phyloP scores from a whole-genome alignment of 2,888 invertebrate species.

The Troilus luridus region DNA sequence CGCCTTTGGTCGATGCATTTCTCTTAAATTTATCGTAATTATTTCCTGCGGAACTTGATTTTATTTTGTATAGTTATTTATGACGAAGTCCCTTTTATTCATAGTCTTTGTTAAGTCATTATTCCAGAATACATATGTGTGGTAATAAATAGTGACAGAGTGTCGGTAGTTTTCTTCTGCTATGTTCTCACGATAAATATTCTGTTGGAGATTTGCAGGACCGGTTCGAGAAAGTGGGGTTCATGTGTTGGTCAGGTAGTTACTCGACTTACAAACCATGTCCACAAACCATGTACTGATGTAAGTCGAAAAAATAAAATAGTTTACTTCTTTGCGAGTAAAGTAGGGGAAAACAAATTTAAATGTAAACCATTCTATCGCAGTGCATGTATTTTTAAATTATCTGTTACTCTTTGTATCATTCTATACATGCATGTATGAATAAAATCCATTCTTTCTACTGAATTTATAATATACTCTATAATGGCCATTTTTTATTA shows the following conservation, averaged over 20 bases:
- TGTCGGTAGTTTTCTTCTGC: not conserved
- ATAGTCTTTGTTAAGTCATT: not conserved
- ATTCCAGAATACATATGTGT: not conserved
- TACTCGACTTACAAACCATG: not conserved
- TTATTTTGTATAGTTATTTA: not conserved
- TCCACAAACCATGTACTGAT: not conserved
- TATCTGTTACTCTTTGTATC: no score
- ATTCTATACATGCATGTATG: no score
- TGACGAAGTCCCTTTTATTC: not conserved
- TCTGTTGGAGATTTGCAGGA: slow-evolving; percentile 1
- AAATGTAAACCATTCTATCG: no score
- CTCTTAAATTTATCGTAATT: not conserved
- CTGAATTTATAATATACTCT: no score
- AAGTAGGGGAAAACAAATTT: no score
- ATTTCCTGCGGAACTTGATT: not conserved
- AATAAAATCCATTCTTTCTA: no score
- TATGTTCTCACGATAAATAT: slow-evolving; percentile 11
- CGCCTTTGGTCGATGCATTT: not conserved
- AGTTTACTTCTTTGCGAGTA: no score
- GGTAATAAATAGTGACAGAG: not conserved
- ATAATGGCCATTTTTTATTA: no score
- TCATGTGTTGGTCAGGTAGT: not conserved
- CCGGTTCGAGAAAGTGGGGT: not conserved
- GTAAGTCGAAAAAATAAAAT: not conserved
- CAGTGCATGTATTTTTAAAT: no score